Percentiles rank a stretch among this genome's conserved stretches.
These are phyloP conservation scores for Bradypodion pumilum DNA, from an alignment of 2,797 vertebrate species.

Conservation along the genomic window DNA sequence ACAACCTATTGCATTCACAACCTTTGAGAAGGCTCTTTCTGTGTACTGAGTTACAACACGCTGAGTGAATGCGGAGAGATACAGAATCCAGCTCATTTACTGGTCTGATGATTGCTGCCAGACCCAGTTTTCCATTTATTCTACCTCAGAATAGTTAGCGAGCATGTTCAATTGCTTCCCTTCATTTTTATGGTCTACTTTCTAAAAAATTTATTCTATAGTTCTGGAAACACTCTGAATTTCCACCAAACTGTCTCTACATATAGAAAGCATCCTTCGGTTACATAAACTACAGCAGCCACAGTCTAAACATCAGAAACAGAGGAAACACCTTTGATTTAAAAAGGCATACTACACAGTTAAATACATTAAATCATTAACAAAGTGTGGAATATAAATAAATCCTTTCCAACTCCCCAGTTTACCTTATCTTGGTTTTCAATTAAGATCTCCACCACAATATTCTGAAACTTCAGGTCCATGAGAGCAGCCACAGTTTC, in stretches of 20 bases:
- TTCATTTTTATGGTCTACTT: neutral
- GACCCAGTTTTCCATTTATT: neutral
- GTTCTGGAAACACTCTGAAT: neutral
- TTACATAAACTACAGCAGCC: neutral
- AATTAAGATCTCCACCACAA: conserved; percentile 96
- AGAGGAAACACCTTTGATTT: neutral
- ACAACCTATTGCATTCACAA: no score
- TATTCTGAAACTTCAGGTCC: conserved; percentile 99
- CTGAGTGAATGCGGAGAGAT: no score
- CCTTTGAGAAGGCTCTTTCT: no score
- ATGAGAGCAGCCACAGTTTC: conserved; percentile 98
- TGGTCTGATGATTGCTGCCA: no score
- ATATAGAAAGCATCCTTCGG: neutral
- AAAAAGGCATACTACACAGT: neutral
- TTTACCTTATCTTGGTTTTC: conserved; percentile 93
- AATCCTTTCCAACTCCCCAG: neutral
- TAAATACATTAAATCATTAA: neutral
- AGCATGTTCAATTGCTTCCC: neutral
- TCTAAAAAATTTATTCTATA: neutral
- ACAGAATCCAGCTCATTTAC: no score
- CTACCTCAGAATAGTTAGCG: neutral
- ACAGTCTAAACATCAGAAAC: neutral
- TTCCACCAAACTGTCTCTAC: no score
- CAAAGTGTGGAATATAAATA: neutral
- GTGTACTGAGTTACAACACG: no score